phyloP scores from a whole-genome alignment of 2,113 vertebrate species.

The Melanerpes formicivorus region DNA sequence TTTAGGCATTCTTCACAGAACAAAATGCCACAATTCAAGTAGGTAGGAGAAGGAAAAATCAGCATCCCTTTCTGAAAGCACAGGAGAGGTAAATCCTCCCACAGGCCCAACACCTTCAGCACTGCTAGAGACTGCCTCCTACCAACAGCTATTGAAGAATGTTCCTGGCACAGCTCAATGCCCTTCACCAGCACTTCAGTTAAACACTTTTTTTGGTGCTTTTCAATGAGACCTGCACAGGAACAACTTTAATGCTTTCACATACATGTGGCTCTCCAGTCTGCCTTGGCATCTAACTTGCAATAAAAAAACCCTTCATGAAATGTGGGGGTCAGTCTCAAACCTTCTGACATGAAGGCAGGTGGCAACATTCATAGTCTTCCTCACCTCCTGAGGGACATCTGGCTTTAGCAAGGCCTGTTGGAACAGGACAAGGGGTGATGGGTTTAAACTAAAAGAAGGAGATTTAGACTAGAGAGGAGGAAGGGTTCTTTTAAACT shows the following conservation, averaged over 20 bases:
- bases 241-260: neutral
- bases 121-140: neutral
- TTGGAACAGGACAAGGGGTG: too few species aligned
- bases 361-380: neutral
- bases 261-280: neutral
- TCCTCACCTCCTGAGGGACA: neutral
- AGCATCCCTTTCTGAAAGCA: neutral
- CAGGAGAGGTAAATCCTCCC: slow-evolving; percentile 6
- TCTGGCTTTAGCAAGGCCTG: neutral
- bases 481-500: too few species aligned
- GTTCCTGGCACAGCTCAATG: neutral
- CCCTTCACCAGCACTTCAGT: neutral
- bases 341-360: neutral
- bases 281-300: neutral
- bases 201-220: neutral
- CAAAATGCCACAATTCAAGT: neutral
- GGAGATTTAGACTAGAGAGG: too few species aligned
- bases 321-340: neutral
- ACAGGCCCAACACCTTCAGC: neutral
- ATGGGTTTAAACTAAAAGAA: too few species aligned
- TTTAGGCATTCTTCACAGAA: neutral
- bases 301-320: neutral
- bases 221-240: neutral
- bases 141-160: neutral
- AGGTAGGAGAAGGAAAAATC: slow-evolving; percentile 14